A percentile compares a stretch with the other conserved stretches of the same genome.
Conservation (phyloP, 2,888 invertebrate species). For the Drosophila stalkeri region DNA sequence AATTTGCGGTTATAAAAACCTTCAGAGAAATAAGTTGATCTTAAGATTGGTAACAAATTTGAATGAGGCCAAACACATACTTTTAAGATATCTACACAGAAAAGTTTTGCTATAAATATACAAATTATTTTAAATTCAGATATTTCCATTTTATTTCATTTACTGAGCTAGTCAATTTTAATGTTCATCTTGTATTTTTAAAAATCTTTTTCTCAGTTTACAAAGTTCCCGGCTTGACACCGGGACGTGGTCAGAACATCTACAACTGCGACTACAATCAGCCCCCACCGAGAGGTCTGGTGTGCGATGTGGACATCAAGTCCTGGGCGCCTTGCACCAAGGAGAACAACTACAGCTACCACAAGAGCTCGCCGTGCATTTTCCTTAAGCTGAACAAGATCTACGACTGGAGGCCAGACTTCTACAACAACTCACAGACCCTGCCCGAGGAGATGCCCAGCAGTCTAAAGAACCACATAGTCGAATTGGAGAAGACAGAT, state of each 20-base stretch:
- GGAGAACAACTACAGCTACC: conserved; percentile 94
- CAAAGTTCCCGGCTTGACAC: conserved; percentile 90
- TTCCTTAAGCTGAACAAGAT: conserved; percentile 98
- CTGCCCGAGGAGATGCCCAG: conserved; percentile 92
- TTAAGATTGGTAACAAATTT: neutral
- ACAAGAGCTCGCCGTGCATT: conserved; percentile 96
- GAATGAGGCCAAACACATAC: no score
- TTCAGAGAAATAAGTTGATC: neutral
- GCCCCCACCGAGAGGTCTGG: conserved; percentile 90
- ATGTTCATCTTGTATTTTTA: neutral
- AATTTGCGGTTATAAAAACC: no score
- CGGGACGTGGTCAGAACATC: conserved; percentile 91
- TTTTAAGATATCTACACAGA: neutral
- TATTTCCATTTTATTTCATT: neutral
- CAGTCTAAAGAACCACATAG: conserved; percentile 89
- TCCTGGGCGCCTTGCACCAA: conserved; percentile 92
- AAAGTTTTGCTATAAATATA: neutral
- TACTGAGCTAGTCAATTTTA: neutral
- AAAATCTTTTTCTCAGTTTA: conserved; percentile 87
- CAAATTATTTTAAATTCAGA: neutral
- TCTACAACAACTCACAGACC: conserved; percentile 89
- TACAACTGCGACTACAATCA: conserved; percentile 91
- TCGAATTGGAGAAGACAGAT: conserved; percentile 85
- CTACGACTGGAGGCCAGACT: conserved; percentile 94
- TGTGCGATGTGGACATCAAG: conserved; percentile 94